Evolutionary conservation across 2,797 vertebrate species (phyloP).

Genomic region (Xiphorhynchus erythropygius): DNA sequence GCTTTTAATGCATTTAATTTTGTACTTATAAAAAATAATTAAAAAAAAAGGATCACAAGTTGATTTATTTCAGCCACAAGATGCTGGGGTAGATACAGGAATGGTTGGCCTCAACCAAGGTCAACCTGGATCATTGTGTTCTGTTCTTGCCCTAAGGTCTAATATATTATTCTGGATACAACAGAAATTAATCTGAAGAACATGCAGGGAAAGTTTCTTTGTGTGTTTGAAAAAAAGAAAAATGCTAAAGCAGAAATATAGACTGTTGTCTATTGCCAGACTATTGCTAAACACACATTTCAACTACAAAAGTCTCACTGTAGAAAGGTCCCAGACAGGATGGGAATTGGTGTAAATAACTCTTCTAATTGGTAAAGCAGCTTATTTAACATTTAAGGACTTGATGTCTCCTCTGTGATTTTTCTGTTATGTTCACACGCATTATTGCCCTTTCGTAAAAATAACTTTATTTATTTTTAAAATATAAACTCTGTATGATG

Average conservation of each 20-base stretch:
- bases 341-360: neutral
- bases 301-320: neutral
- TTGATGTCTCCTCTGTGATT: constrained; percentile 57
- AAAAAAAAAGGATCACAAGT: neutral
- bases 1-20: neutral
- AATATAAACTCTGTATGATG: constrained; percentile 2
- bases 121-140: neutral
- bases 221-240: neutral
- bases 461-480: constrained; percentile 62
- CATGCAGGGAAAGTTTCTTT: neutral
- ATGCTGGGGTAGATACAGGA: neutral
- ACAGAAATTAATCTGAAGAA: neutral
- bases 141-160: neutral
- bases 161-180: neutral
- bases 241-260: neutral
- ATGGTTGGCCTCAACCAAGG: neutral
- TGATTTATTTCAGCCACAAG: neutral
- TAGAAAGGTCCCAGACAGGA: neutral
- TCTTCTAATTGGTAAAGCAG: constrained; percentile 11
- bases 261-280: neutral
- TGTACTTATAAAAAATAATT: neutral
- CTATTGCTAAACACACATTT: neutral
- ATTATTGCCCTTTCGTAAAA: constrained; percentile 61
- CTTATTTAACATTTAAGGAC: constrained; percentile 46
- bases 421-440: constrained; percentile 50